Evolutionary conservation across 1,140 invertebrate species (phyloP), one percentile per base, ranked within the genome.

Genomic region (Drosophila quadrilineata): DNA sequence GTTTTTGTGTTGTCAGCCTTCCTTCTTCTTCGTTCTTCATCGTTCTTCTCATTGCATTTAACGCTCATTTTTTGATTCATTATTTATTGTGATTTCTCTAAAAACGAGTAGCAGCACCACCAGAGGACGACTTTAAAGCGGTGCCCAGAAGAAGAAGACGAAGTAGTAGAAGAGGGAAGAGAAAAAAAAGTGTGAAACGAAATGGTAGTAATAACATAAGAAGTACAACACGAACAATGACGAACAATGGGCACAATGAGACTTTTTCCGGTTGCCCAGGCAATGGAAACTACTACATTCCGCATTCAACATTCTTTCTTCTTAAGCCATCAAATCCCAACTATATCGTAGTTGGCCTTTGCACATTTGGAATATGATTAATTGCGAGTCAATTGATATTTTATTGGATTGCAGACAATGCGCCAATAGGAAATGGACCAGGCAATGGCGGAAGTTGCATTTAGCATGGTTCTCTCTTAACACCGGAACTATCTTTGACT

Each of bases 321-420:
- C 12, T 8, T 3, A 21, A 33, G 45, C 33, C 17, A 21, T 28
- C 29, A 26, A 21, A 62, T 40, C 33, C 43, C 43, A 31, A 53
- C 50, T 2, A 3, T 9, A 21, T 54, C 29, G 40, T 46, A 49
- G 43, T 29, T 46, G 48, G 52, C 52, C 73, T 56, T 82, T 70
- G 60, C 69, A 76, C 73, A 73, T 84, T 82, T 46, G 67, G 74
- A 77, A 87, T 87, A 87, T 87, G 84, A 87, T 87, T 87, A 87
- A 87, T 87, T 87, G 84, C 85, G 49, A 84, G 84, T 87, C 84
- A 88, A 87, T 79, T 87, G 84, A 87, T 87, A 87, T 87, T 87
- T 87, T 87, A 87, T 87, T 87, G 84, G 70, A 54, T 45, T 52
- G 45, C 29, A 63, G 33, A 70, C 53, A 75, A 63, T 65, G 48